Conservation (phyloP, 2,888 invertebrate genomes). For the Chirona hameri region DNA sequence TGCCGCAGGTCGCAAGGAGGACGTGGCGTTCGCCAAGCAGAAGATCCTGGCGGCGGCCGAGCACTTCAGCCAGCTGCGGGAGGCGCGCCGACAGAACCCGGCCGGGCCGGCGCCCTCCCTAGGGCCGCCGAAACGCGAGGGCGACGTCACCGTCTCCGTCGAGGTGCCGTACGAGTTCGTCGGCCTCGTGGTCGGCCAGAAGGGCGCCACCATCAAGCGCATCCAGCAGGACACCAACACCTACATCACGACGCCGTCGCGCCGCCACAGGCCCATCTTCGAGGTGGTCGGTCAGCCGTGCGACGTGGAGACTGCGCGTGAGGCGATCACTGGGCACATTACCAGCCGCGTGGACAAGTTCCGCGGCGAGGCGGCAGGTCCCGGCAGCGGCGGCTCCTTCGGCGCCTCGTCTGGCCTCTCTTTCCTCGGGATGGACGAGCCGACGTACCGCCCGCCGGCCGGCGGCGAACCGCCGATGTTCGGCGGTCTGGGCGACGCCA, state of each 20-base stretch:
- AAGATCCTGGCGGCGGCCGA: constrained; percentile 98
- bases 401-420: constrained; percentile 38
- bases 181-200: constrained; percentile 97
- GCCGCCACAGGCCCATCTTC: constrained; percentile 98
- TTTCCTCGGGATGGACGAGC: not conserved
- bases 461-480: constrained; percentile 39
- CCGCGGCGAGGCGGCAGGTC: constrained; percentile 35
- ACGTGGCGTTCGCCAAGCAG: constrained; percentile 92
- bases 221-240: constrained; percentile 99
- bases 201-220: constrained; percentile 98
- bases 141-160: constrained; percentile 93
- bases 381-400: not conserved
- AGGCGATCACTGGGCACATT: constrained; percentile 98
- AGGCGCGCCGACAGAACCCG: constrained; percentile 76
- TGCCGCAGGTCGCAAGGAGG: constrained; percentile 89
- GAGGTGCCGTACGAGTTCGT: constrained; percentile 98
- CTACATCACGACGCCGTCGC: constrained; percentile 96
- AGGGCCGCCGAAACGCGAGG: constrained; percentile 78
- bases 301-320: constrained; percentile 90
- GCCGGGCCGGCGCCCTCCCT: constrained; percentile 49
- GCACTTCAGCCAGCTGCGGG: constrained; percentile 97
- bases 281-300: constrained; percentile 96
- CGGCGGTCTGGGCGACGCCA: constrained; percentile 34
- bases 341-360: constrained; percentile 79
- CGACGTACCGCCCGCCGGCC: not conserved